Percentiles rank a stretch among this genome's conserved stretches.
These are phyloP conservation scores for Erythrolamprus reginae DNA, from an alignment of 2,113 vertebrate species.

Conservation along the genomic window DNA sequence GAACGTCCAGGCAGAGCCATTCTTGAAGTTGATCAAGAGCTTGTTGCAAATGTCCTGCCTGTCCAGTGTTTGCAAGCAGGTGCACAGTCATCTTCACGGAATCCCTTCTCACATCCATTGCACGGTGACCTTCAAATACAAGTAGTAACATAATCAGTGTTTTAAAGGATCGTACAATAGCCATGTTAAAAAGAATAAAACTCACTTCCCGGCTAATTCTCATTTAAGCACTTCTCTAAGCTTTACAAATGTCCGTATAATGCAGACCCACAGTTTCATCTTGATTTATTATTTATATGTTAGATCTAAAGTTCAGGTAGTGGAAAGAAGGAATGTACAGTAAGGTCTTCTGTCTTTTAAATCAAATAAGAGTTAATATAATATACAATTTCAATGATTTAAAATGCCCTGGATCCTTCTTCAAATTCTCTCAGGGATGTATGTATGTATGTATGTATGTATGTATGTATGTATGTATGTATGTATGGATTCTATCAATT, in stretches of 20 bases:
- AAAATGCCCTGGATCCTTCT: background rate
- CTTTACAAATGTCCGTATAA: background rate
- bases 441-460: no score
- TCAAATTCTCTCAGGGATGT: background rate
- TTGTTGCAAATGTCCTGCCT: slow-evolving; percentile 77
- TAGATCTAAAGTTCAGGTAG: rapidly evolving
- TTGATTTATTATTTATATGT: rapidly evolving
- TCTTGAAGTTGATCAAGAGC: slow-evolving; percentile 79
- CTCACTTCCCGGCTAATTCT: background rate
- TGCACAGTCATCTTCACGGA: slow-evolving; percentile 78
- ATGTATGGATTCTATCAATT: no score
- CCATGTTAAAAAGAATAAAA: rapidly evolving
- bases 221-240: background rate
- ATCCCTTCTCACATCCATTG: slow-evolving; percentile 60
- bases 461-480: no score
- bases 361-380: background rate
- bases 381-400: background rate
- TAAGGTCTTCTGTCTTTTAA: background rate
- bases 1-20: slow-evolving; percentile 76
- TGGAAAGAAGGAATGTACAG: rapidly evolving
- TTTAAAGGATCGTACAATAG: rapidly evolving
- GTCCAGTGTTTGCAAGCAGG: slow-evolving; percentile 79
- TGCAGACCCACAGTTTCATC: background rate
- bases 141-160: background rate
- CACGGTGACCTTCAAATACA: slow-evolving; percentile 40